Percentiles rank a stretch among this genome's conserved stretches.
These are phyloP conservation scores for Drosophila neutralis DNA, from an alignment of 2,888 invertebrate genomes.

Conservation along the genomic window DNA sequence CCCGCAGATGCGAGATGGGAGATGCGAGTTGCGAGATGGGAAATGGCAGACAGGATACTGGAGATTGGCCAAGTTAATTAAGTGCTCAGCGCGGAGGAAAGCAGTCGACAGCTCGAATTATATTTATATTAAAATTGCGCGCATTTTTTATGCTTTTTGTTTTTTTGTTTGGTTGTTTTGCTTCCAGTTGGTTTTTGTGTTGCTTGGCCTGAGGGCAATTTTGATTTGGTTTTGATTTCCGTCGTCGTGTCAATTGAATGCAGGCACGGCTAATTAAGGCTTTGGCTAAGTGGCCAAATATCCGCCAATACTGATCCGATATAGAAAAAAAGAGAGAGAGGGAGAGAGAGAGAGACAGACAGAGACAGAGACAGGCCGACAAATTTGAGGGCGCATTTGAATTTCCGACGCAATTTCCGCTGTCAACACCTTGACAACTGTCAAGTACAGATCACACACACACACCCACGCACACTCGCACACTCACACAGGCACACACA, in stretches of 20 bases:
- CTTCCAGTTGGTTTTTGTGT: constrained; percentile 36
- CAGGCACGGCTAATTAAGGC: constrained; percentile 53
- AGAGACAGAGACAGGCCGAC: background rate
- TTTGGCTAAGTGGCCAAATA: constrained; percentile 62
- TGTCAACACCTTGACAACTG: constrained; percentile 80
- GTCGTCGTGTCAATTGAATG: constrained; percentile 53
- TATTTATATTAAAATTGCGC: constrained; percentile 34
- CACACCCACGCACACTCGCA: constrained; percentile 25
- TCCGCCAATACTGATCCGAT: constrained; percentile 17
- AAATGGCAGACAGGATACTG: constrained; percentile 5
- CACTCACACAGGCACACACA: constrained; percentile 11
- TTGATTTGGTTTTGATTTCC: constrained; percentile 60
- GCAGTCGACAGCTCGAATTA: constrained; percentile 28
- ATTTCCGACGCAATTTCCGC: constrained; percentile 79
- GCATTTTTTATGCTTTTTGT: background rate
- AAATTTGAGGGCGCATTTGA: constrained; percentile 63
- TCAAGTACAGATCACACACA: constrained; percentile 61
- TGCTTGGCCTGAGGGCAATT: constrained; percentile 3
- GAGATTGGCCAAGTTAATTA: constrained; percentile 52
- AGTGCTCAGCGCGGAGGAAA: constrained; percentile 35
- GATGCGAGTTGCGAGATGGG: background rate
- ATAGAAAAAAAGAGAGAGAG: background rate
- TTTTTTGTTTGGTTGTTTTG: background rate
- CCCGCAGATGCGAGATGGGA: background rate
- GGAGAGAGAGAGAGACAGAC: background rate